Base-by-base conservation (phyloP, 1,140 invertebrate species). In the Leptinotarsa defecta region DNA sequence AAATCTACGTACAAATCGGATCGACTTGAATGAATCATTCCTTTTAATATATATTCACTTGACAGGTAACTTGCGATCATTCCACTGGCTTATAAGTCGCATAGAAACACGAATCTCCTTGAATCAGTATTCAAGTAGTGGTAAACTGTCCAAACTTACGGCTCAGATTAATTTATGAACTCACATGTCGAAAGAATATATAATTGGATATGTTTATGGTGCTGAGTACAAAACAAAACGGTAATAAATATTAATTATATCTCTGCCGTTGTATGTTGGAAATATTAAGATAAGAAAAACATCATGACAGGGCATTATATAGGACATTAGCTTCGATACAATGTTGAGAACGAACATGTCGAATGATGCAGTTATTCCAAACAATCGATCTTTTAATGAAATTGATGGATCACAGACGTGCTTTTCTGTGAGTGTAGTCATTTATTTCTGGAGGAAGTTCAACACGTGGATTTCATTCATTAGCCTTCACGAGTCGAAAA, bases 181-280 rank as follows among this genome's bases (percentile, higher is more conserved):
- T 57, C 52, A 57, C n/a, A 57, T 57, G 52, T n/a, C 52, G 52
- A 57, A 57, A 57, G 52, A 57, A 57, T 57, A 57, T 57, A 57
- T 57, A 57, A 57, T 57, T 57, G 52, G 52, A 57, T 57, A 57
- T 57, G 52, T 57, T 57, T 57, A 57, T 57, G 52, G 52, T 57
- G 17, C 52, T 57, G 52, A 57, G 52, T 57, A 57, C 52, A 57
- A 57, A 57, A 57, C 52, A 57, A 57, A 57, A 57, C 52, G 52
- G 52, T 57, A 57, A 57, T 57, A 57, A 57, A 57, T 57, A 57
- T 57, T 57, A 57, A 57, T 57, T 57, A 57, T 57, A 57, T 57
- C 52, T n/a, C 52, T 57, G 52, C 52, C 52, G 52, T 57, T 57
- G 52, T 57, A 57, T 57, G 52, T 57, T 57, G 13, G 52, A 57